phyloP scores from a whole-genome alignment of 1,140 invertebrate species.

The Pentalonia nigronervosa region DNA sequence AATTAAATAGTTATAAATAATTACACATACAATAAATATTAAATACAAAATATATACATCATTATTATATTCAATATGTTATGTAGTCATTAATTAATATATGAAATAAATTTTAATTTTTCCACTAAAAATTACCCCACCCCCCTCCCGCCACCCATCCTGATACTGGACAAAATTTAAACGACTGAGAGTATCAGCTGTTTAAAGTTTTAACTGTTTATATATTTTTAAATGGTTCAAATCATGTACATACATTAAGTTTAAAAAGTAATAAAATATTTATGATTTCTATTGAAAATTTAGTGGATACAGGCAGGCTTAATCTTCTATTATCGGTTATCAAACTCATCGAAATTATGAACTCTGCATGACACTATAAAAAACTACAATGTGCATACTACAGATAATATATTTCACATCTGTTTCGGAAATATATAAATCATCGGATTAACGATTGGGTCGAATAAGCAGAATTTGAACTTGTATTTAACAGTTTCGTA shows the following conservation, averaged over 20 bases:
- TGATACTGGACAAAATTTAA: neutral
- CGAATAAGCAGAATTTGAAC: neutral
- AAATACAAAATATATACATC: too few species aligned
- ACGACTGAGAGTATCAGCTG: neutral
- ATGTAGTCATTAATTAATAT: too few species aligned
- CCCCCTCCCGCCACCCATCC: too few species aligned
- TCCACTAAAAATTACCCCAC: too few species aligned
- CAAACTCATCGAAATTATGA: neutral
- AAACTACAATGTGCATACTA: neutral
- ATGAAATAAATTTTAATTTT: too few species aligned
- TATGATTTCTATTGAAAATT: neutral
- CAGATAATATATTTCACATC: neutral
- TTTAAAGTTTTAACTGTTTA: neutral
- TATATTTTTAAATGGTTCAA: neutral
- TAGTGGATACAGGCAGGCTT: neutral
- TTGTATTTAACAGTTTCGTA: neutral
- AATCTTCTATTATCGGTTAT: neutral
- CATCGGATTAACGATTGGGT: neutral
- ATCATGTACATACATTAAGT: neutral
- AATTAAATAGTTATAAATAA: too few species aligned
- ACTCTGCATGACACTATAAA: neutral
- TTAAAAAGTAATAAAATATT: neutral
- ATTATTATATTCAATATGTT: too few species aligned
- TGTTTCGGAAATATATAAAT: neutral
- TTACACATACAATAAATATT: too few species aligned